Conservation (phyloP, 64 coral and sea anemone species). For the Pocillopora verrucosa region DNA sequence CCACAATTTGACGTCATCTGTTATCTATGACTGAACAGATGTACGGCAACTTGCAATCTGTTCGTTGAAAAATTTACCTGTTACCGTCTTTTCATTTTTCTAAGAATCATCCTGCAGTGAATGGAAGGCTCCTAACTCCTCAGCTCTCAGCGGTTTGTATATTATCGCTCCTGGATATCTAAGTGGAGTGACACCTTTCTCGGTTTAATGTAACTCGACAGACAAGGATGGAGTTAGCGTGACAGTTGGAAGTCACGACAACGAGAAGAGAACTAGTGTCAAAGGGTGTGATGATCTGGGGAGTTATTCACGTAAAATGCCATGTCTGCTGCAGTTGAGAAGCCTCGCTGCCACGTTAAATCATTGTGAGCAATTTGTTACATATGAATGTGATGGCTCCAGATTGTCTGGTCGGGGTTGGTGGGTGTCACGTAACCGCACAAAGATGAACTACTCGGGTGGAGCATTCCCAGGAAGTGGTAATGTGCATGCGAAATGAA, state of each 20-base stretch:
- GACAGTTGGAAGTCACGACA: slow-evolving; percentile 44
- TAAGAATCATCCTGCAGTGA: no score
- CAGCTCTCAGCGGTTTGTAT: slow-evolving; percentile 8
- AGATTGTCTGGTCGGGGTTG: not conserved
- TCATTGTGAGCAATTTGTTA: slow-evolving; percentile 49
- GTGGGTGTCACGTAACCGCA: slow-evolving; percentile 11
- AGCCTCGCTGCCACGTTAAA: not conserved
- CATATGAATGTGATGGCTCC: slow-evolving; percentile 28
- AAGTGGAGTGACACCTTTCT: slow-evolving; percentile 2
- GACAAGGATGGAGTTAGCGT: slow-evolving; percentile 34
- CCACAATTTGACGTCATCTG: no score
- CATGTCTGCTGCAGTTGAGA: slow-evolving; percentile 9
- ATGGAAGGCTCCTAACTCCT: no score
- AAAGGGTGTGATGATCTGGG: not conserved
- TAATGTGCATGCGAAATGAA: no score
- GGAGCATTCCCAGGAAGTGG: not conserved
- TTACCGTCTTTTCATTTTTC: no score
- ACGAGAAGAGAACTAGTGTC: slow-evolving; percentile 10
- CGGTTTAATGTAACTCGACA: slow-evolving; percentile 45
- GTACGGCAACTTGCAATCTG: no score
- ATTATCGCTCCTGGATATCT: slow-evolving; percentile 36
- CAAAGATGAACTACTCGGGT: not conserved
- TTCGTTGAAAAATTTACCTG: no score
- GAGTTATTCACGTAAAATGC: slow-evolving; percentile 27
- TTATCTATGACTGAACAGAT: no score